Evolutionary conservation across 2,797 vertebrate species (phyloP).

Genomic region (Etheostoma perlongum): DNA sequence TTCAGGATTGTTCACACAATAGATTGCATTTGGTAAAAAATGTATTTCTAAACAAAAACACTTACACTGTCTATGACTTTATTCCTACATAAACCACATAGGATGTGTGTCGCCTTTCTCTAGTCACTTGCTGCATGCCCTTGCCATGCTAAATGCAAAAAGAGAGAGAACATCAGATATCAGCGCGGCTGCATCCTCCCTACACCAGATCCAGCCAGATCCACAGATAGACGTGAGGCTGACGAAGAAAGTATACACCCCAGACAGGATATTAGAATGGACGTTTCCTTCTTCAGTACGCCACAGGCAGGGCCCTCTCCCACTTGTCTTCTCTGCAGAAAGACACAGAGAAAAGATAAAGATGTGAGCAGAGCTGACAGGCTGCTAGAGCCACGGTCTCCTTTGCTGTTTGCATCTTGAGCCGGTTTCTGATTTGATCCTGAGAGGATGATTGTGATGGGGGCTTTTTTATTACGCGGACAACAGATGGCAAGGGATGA

Average conservation of each 20-base stretch:
- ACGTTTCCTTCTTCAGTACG: constrained; percentile 78
- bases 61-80: too few relatives aligned
- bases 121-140: constrained; percentile 58
- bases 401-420: constrained; percentile 66
- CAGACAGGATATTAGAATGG: constrained; percentile 85
- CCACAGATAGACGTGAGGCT: constrained; percentile 75
- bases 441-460: constrained; percentile 66
- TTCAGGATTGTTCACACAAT: not conserved
- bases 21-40: not conserved
- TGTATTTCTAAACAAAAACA: not conserved
- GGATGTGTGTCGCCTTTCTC: constrained; percentile 18
- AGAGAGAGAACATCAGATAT: constrained; percentile 74
- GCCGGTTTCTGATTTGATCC: constrained; percentile 76
- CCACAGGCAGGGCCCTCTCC: constrained; percentile 73
- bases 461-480: constrained; percentile 37
- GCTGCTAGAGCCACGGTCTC: constrained; percentile 62
- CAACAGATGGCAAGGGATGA: constrained; percentile 50
- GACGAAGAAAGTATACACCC: constrained; percentile 60
- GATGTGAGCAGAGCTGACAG: constrained; percentile 77
- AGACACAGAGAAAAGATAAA: constrained; percentile 77
- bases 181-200: constrained; percentile 44
- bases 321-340: constrained; percentile 71
- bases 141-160: constrained; percentile 61
- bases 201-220: constrained; percentile 75
- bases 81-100: constrained; percentile 11